Conservation (phyloP, 1,140 invertebrate genomes). For the Bombus impatiens region DNA sequence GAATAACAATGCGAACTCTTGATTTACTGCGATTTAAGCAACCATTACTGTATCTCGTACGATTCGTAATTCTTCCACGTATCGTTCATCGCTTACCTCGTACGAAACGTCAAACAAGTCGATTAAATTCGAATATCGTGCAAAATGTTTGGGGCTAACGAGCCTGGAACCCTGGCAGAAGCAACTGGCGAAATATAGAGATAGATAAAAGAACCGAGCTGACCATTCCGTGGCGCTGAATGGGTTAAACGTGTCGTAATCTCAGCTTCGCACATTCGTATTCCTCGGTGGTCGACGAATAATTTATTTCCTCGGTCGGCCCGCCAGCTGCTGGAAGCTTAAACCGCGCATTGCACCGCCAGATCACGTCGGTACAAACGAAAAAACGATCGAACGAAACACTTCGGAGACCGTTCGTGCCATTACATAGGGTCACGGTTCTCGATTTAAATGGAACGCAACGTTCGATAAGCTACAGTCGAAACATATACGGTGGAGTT, state of each 20-base stretch:
- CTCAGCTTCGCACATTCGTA: constrained; percentile 35
- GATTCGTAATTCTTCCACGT: neutral
- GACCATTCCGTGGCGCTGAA: constrained; percentile 11
- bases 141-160: neutral
- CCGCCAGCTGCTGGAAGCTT: constrained; percentile 7
- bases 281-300: constrained; percentile 40
- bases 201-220: neutral
- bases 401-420: neutral
- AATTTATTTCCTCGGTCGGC: constrained; percentile 51
- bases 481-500: neutral
- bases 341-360: constrained; percentile 47
- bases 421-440: constrained; percentile 10
- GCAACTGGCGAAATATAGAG: neutral
- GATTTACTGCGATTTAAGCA: neutral
- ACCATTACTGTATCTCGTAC: too few relatives aligned
- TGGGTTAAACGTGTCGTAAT: constrained; percentile 45
- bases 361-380: constrained; percentile 43
- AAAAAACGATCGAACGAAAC: constrained; percentile 49
- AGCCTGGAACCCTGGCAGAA: neutral
- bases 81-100: too few relatives aligned
- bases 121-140: neutral
- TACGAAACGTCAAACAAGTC: neutral
- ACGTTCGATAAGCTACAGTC: too few relatives aligned
- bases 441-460: constrained; percentile 17
- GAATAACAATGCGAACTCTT: neutral